Evolutionary conservation across 2,888 invertebrate species (phyloP).

Genomic region (Timema podura): DNA sequence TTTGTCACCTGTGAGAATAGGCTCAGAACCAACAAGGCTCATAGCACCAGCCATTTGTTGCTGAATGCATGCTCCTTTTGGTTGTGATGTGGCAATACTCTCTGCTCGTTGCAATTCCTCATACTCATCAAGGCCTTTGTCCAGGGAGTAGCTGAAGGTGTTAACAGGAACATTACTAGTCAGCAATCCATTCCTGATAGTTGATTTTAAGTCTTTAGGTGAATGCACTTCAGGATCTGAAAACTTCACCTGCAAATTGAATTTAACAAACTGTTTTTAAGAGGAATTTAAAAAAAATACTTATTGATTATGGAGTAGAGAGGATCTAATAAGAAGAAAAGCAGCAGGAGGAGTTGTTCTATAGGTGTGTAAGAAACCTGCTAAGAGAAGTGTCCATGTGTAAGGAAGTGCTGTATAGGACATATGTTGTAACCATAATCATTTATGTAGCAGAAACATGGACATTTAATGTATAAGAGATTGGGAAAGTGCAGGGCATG

Average conservation of each 20-base stretch:
- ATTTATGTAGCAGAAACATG: too few species aligned
- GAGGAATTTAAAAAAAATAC: too few species aligned
- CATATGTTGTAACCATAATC: too few species aligned
- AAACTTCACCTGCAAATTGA: constrained; percentile 22
- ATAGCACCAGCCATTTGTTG: constrained; percentile 8
- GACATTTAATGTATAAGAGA: too few species aligned
- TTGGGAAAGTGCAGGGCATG: too few species aligned
- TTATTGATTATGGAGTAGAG: too few species aligned
- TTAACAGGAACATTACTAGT: constrained; percentile 9
- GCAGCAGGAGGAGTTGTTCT: too few species aligned
- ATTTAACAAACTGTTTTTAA: too few species aligned
- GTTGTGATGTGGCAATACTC: background rate
- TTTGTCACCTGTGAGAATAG: constrained; percentile 24
- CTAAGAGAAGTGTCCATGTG: too few species aligned
- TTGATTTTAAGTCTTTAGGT: constrained; percentile 15
- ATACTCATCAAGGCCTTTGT: constrained; percentile 33
- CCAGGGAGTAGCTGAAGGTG: constrained; percentile 30
- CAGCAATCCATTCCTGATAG: background rate
- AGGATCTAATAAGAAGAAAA: too few species aligned
- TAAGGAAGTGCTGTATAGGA: too few species aligned
- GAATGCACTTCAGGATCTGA: constrained; percentile 24
- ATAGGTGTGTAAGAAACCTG: too few species aligned
- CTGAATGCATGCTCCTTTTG: constrained; percentile 5
- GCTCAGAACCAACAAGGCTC: constrained; percentile 29
- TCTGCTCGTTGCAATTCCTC: constrained; percentile 29